These are phyloP conservation scores for Psophia crepitans DNA, from an alignment of 2,113 vertebrate genomes.

Conservation along the genomic window DNA sequence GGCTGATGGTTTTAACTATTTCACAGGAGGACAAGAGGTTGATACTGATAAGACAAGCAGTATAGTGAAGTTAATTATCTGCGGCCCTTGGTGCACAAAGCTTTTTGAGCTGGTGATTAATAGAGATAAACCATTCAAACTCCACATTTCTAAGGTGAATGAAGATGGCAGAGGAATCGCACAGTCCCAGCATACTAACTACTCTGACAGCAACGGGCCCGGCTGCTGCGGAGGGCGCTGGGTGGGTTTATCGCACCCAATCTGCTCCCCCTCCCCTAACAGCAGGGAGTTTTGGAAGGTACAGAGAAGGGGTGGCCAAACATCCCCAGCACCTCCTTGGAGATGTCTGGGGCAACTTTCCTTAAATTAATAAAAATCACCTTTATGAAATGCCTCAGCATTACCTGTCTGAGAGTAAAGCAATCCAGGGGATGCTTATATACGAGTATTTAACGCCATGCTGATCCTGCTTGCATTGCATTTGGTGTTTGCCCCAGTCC, in stretches of 20 bases:
- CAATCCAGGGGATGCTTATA: not conserved
- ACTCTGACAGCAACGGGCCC: not conserved
- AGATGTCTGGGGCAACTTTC: not conserved
- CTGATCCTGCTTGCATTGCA: not conserved
- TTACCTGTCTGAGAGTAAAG: not conserved
- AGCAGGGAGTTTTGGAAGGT: not conserved
- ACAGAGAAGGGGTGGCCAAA: not conserved
- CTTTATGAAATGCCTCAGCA: accelerated
- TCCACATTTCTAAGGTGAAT: conserved; percentile 72
- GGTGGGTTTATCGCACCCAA: not conserved
- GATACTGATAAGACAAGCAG: conserved; percentile 78
- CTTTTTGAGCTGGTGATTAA: conserved; percentile 74
- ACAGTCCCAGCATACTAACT: conserved; percentile 55
- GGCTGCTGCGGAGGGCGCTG: not conserved
- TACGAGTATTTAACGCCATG: accelerated
- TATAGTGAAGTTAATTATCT: conserved; percentile 75
- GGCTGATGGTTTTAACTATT: conserved; percentile 84
- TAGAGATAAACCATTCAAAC: conserved; percentile 76
- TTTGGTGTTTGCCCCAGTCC: not conserved
- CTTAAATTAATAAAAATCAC: not conserved
- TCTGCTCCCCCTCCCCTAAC: not conserved
- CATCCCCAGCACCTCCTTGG: not conserved
- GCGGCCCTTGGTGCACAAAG: conserved; percentile 69
- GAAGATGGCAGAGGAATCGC: conserved; percentile 60
- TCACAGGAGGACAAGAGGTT: conserved; percentile 83